A percentile compares a stretch with the other conserved stretches of the same genome.
Conservation (phyloP, 2,888 invertebrate genomes). For the Euphydryas editha region DNA sequence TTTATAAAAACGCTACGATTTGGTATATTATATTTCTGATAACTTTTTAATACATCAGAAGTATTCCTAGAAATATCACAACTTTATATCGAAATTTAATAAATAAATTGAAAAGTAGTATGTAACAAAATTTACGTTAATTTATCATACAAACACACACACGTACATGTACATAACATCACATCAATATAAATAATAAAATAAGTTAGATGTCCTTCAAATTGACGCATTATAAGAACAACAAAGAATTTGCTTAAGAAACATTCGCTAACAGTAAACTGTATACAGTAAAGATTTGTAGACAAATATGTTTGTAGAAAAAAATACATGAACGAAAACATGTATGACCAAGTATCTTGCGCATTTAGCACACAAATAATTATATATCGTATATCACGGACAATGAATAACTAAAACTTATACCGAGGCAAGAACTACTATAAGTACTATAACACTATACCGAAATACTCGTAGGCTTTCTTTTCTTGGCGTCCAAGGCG, state of each 20-base stretch:
- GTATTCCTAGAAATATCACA: neutral
- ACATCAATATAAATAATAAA: too few species aligned
- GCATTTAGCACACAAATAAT: neutral
- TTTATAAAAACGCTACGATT: neutral
- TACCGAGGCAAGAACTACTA: neutral
- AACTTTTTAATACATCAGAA: neutral
- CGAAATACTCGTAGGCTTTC: slow-evolving; percentile 9
- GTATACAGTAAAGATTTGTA: too few species aligned
- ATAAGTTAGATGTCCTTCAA: too few species aligned
- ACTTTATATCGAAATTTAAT: too few species aligned
- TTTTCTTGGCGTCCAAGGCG: slow-evolving; percentile 49
- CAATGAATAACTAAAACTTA: neutral
- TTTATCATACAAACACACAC: too few species aligned
- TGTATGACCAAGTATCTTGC: neutral
- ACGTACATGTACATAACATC: too few species aligned
- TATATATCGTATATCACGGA: neutral
- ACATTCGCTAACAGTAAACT: too few species aligned
- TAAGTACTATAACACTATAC: neutral
- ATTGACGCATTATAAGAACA: too few species aligned
- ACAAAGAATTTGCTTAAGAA: too few species aligned
- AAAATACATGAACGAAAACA: neutral
- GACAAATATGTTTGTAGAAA: neutral
- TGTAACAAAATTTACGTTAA: too few species aligned
- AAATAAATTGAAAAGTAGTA: too few species aligned
- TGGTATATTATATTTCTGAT: neutral